Conservation (phyloP, 2,113 vertebrate species). For the Tetraodon nigroviridis region DNA sequence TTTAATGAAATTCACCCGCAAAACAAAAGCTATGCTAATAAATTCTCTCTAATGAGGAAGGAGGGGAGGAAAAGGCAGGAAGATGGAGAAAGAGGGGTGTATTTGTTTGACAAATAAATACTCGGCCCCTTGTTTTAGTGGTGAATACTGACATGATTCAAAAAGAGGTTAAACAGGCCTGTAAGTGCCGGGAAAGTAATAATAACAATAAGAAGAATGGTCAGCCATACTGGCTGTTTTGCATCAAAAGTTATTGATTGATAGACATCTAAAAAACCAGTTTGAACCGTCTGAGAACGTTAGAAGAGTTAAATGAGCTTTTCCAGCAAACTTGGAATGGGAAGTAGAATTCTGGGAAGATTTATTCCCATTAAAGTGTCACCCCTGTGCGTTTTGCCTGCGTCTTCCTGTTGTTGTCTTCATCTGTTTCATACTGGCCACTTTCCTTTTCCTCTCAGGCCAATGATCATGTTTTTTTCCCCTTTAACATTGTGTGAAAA, state of each 20-base stretch:
- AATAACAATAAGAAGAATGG: conserved; percentile 22
- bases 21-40: conserved; percentile 75
- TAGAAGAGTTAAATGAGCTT: too few species aligned
- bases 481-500: conserved; percentile 3
- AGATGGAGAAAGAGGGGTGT: conserved; percentile 38
- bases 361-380: conserved; percentile 7
- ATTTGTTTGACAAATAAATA: conserved; percentile 72
- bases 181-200: conserved; percentile 39
- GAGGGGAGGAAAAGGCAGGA: conserved; percentile 47
- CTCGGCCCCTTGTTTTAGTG: conserved; percentile 54
- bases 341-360: too few species aligned
- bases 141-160: conserved; percentile 56
- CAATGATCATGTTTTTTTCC: background rate
- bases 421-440: conserved; percentile 12
- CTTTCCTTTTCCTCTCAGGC: conserved; percentile 4
- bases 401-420: conserved; percentile 36
- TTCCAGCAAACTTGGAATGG: too few species aligned
- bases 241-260: too few species aligned
- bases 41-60: conserved; percentile 65
- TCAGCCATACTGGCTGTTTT: conserved; percentile 35
- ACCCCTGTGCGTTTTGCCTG: conserved; percentile 35
- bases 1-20: conserved; percentile 77
- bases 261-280: background rate
- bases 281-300: conserved; percentile 1
- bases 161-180: conserved; percentile 65